phyloP scores from a whole-genome alignment of 2,797 vertebrate species.

The Vultur gryphus region DNA sequence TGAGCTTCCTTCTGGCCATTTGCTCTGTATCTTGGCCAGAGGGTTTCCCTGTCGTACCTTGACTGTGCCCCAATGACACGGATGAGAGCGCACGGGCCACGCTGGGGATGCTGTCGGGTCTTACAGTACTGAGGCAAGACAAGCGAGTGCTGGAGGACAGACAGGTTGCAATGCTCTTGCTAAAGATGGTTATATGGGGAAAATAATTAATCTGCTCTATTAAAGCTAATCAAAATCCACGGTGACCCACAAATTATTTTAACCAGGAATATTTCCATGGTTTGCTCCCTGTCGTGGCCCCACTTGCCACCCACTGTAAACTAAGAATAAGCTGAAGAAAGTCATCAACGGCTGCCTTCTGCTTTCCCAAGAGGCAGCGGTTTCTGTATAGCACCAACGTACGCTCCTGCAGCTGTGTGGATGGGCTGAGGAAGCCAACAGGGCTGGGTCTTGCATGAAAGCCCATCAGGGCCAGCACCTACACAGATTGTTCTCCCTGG shows the following conservation, averaged over 20 bases:
- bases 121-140: not conserved
- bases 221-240: not conserved
- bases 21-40: not conserved
- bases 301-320: constrained; percentile 4
- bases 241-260: not conserved
- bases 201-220: not conserved
- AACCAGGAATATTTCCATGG: not conserved
- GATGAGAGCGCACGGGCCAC: rapidly evolving
- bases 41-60: constrained; percentile 19
- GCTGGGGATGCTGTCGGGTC: not conserved
- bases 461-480: constrained; percentile 11
- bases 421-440: not conserved
- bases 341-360: not conserved
- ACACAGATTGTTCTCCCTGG: not conserved
- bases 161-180: not conserved
- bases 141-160: not conserved
- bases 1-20: not conserved
- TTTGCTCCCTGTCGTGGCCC: not conserved
- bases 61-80: not conserved
- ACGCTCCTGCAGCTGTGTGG: not conserved
- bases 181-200: not conserved
- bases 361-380: not conserved
- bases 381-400: constrained; percentile 33
- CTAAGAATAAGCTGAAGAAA: not conserved
- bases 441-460: not conserved